Evolutionary conservation across 2,888 invertebrate genomes (phyloP).

Genomic region (Aphodius sticticus): DNA sequence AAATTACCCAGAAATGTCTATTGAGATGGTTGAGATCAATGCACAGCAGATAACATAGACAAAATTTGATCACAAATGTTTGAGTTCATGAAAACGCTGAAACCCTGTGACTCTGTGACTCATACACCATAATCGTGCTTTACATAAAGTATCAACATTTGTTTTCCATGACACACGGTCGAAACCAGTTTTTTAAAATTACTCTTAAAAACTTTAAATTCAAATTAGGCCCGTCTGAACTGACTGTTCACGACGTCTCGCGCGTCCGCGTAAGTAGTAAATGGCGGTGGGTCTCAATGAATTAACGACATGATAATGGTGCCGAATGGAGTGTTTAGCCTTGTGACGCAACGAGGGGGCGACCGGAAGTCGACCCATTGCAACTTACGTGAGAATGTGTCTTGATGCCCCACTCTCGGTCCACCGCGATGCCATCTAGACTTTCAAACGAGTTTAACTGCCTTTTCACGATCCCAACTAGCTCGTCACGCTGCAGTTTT

Average conservation of each 20-base stretch:
- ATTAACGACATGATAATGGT: conserved; percentile 57
- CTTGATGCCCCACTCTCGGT: background rate
- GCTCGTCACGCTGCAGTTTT: background rate
- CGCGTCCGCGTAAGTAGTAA: conserved; percentile 42
- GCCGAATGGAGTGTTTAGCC: conserved; percentile 54
- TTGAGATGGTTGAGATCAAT: too few species aligned
- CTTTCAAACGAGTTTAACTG: background rate
- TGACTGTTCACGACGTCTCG: background rate
- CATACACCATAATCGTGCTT: too few species aligned
- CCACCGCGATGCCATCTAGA: background rate
- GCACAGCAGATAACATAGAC: too few species aligned
- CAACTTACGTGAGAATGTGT: conserved; percentile 38
- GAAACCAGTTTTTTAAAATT: background rate
- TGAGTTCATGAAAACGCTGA: too few species aligned
- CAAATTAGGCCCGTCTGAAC: background rate
- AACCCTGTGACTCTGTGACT: too few species aligned
- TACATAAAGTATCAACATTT: too few species aligned
- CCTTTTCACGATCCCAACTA: background rate
- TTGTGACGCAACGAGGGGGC: conserved; percentile 58
- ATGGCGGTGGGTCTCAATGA: conserved; percentile 55
- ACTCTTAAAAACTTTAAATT: background rate
- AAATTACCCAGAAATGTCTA: too few species aligned
- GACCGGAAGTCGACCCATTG: conserved; percentile 49
- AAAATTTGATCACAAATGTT: too few species aligned
- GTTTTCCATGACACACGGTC: too few species aligned